phyloP scores from a whole-genome alignment of 2,113 vertebrate genomes.

The Labrus mixtus region DNA sequence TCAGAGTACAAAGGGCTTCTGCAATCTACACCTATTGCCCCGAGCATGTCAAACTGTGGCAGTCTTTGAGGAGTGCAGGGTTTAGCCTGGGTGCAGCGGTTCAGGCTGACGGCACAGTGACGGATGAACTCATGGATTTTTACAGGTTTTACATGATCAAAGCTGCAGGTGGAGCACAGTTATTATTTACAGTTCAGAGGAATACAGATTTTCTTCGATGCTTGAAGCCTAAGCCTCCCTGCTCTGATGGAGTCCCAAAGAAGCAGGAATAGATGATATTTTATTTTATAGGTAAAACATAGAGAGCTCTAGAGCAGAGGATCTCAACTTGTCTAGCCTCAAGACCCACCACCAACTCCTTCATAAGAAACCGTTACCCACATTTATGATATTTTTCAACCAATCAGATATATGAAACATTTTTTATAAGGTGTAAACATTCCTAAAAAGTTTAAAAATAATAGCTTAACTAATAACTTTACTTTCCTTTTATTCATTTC shows the following conservation, averaged over 20 bases:
- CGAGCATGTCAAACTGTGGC: conserved; percentile 40
- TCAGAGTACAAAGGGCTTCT: conserved; percentile 52
- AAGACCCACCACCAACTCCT: no score
- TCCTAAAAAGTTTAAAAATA: no score
- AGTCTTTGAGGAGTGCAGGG: conserved; percentile 45
- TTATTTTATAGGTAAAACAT: no score
- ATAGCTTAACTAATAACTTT: no score
- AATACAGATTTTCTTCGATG: neutral
- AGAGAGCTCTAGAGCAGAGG: no score
- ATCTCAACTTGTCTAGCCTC: no score
- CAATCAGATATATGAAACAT: no score
- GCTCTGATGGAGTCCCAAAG: neutral
- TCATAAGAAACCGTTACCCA: no score
- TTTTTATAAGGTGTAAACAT: no score
- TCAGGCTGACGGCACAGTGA: conserved; percentile 26
- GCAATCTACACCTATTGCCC: conserved; percentile 51
- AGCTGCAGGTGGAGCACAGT: conserved; percentile 16
- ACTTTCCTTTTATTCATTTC: no score
- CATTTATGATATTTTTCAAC: no score
- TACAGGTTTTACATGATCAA: conserved; percentile 44
- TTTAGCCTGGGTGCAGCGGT: conserved; percentile 25
- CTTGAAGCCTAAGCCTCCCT: neutral
- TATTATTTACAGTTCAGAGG: conserved; percentile 57
- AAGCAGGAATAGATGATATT: neutral
- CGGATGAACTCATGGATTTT: conserved; percentile 44